These are phyloP conservation scores for Myodes glareolus DNA, from an alignment of 2,113 vertebrate genomes.

Conservation along the genomic window DNA sequence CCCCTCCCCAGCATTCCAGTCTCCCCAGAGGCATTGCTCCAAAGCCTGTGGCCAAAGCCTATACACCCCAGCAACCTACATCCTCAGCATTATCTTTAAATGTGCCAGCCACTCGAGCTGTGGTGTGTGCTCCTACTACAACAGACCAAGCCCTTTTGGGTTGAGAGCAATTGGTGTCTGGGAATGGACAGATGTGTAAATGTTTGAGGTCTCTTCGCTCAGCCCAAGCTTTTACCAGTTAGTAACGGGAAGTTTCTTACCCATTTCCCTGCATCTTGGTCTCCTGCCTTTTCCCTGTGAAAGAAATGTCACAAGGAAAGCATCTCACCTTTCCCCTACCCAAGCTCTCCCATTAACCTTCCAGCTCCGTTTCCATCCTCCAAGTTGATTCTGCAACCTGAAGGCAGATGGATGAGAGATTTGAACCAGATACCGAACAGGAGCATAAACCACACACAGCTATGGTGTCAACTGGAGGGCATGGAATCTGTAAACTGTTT, in stretches of 20 bases:
- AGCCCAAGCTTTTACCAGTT: background rate
- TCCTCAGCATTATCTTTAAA: fast-evolving
- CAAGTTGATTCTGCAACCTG: background rate
- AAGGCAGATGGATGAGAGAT: background rate
- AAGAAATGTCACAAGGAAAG: background rate
- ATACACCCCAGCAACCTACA: background rate
- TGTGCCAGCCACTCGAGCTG: fast-evolving
- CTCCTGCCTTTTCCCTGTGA: background rate
- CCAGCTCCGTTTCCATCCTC: background rate
- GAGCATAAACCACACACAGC: background rate
- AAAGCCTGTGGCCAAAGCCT: background rate
- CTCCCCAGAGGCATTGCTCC: background rate
- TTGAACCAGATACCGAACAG: fast-evolving
- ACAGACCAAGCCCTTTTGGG: fast-evolving
- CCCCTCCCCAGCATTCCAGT: fast-evolving
- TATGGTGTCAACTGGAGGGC: background rate
- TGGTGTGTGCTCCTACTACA: too few relatives aligned
- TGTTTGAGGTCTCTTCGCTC: fast-evolving
- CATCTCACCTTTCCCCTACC: fast-evolving
- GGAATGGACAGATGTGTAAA: fast-evolving
- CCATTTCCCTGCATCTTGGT: too few relatives aligned
- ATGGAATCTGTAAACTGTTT: background rate
- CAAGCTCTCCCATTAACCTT: too few relatives aligned
- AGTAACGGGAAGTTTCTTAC: background rate
- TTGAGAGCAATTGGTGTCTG: fast-evolving